Evolutionary conservation across 2,797 vertebrate genomes (phyloP).

Genomic region (Oceanodroma leucorhoa): DNA sequence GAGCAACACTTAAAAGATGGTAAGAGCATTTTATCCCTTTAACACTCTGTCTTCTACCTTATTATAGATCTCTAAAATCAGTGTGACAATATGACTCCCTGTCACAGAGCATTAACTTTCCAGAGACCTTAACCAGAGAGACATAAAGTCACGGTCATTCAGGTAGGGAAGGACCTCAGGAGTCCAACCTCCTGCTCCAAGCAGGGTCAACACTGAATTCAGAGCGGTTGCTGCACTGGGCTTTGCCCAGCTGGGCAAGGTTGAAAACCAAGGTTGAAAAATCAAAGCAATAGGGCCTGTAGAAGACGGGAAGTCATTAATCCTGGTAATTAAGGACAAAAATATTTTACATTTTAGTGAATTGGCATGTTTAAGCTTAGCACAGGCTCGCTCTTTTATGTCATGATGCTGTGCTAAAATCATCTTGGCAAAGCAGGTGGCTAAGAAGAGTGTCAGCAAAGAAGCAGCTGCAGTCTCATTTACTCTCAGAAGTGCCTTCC

Average conservation of each 20-base stretch:
- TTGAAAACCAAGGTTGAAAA: conserved; percentile 4
- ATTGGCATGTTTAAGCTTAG: conserved; percentile 51
- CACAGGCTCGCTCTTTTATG: conserved; percentile 6
- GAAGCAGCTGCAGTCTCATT: conserved; percentile 44
- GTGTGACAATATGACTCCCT: background rate
- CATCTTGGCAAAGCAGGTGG: conserved; percentile 44
- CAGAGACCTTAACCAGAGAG: background rate
- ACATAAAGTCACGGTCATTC: background rate
- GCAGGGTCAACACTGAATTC: background rate
- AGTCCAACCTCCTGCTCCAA: background rate
- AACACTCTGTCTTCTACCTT: background rate
- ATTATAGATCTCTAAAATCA: background rate
- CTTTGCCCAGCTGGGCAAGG: background rate
- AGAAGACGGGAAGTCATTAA: conserved; percentile 5
- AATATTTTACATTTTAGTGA: conserved; percentile 48
- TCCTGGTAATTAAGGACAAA: conserved; percentile 14
- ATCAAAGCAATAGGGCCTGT: background rate
- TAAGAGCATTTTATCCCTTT: background rate
- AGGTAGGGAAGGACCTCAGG: background rate
- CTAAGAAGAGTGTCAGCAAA: conserved; percentile 51
- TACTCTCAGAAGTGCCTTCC: conserved; percentile 19
- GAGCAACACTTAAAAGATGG: background rate
- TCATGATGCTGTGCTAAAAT: conserved; percentile 30
- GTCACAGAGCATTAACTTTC: background rate
- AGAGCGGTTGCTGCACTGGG: background rate